These are phyloP conservation scores for Leptoteleia sp. DNA, from an alignment of 1,140 invertebrate genomes.

Conservation along the genomic window DNA sequence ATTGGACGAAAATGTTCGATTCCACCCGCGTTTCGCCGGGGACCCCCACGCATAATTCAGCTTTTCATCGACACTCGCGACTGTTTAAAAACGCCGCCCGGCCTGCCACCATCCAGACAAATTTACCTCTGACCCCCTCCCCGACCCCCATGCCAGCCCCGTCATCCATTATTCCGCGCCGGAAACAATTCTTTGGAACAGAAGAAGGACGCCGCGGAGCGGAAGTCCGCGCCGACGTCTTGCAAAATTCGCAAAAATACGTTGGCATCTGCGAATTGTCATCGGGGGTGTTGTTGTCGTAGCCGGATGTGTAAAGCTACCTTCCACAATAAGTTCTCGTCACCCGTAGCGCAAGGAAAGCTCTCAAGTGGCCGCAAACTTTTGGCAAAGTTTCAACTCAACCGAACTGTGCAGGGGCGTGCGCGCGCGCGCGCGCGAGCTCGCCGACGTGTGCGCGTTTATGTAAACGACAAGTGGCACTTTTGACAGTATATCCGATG, in stretches of 20 bases:
- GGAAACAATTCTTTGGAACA: no score
- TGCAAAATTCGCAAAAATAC: slow-evolving; percentile 39
- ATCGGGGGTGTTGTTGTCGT: slow-evolving; percentile 36
- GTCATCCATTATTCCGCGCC: not conserved
- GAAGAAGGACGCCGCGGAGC: slow-evolving; percentile 3
- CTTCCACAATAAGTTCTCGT: slow-evolving; percentile 55
- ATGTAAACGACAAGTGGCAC: slow-evolving; percentile 38
- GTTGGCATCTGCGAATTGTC: slow-evolving; percentile 45
- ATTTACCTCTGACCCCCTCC: no score
- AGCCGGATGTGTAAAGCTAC: slow-evolving; percentile 50
- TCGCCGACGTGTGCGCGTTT: slow-evolving; percentile 17
- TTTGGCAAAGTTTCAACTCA: slow-evolving; percentile 58
- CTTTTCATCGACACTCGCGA: slow-evolving; percentile 19
- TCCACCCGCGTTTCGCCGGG: not conserved
- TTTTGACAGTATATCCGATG: slow-evolving; percentile 43
- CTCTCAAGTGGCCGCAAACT: slow-evolving; percentile 58
- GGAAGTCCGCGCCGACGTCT: no score
- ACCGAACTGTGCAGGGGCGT: not conserved
- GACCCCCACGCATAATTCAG: slow-evolving; percentile 18
- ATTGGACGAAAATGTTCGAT: slow-evolving; percentile 53
- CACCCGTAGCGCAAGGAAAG: slow-evolving; percentile 36
- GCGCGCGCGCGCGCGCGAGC: slow-evolving; percentile 2
- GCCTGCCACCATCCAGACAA: not conserved
- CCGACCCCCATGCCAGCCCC: not conserved
- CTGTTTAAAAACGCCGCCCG: not conserved